Evolutionary conservation across 2,113 vertebrate genomes (phyloP).

Genomic region (Muntiacus muntjak): DNA sequence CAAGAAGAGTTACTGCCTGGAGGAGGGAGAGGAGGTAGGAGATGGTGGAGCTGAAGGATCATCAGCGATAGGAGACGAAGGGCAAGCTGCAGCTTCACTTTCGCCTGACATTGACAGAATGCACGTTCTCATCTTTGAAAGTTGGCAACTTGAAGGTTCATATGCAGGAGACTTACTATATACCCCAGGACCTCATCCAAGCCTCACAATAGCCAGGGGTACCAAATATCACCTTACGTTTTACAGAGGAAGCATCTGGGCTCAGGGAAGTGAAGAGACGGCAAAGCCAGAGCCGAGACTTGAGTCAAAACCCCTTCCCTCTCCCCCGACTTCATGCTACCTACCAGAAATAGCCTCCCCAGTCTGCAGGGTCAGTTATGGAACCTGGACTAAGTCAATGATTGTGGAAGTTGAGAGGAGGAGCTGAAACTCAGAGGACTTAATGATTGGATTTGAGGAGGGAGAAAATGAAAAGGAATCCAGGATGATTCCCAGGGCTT

Average conservation of each 20-base stretch:
- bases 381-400: too few relatives aligned
- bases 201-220: not conserved
- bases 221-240: not conserved
- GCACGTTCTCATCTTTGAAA: not conserved
- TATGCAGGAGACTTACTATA: not conserved
- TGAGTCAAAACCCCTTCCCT: not conserved
- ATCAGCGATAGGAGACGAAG: fast-evolving
- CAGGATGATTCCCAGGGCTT: not conserved
- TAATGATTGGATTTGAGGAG: not conserved
- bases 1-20: not conserved
- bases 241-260: not conserved
- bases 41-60: not conserved
- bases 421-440: not conserved
- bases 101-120: fast-evolving
- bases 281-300: not conserved
- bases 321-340: not conserved
- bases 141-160: not conserved
- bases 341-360: not conserved
- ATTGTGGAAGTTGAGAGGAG: not conserved
- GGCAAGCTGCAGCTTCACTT: not conserved
- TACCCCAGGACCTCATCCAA: not conserved
- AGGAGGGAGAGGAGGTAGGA: not conserved
- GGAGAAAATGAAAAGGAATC: not conserved
- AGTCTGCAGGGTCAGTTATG: not conserved
- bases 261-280: not conserved